Evolutionary conservation across 2,797 vertebrate genomes (phyloP).

Genomic region (Phalanger gymnotis): DNA sequence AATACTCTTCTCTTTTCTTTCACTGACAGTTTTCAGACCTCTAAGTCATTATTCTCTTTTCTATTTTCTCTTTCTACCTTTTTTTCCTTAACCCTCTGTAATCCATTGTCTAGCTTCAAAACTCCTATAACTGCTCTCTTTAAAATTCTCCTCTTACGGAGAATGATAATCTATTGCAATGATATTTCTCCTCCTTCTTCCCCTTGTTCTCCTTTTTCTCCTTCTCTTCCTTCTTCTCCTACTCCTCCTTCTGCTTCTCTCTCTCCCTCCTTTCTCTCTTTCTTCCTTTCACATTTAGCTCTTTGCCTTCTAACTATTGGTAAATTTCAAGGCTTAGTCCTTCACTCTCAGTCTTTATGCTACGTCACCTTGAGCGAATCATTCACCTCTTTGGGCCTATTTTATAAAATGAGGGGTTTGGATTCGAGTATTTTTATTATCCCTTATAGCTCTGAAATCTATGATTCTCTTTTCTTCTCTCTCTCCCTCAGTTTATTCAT

Average conservation of each 20-base stretch:
- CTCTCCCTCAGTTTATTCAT: not conserved
- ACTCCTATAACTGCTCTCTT: not conserved
- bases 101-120: not conserved
- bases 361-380: not conserved
- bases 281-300: not conserved
- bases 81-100: not conserved
- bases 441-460: not conserved
- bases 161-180: not conserved
- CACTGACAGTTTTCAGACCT: not conserved
- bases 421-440: not conserved
- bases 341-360: not conserved
- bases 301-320: not conserved
- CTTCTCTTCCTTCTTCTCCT: too few species aligned
- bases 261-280: not conserved
- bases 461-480: not conserved
- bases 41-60: not conserved
- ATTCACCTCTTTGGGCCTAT: not conserved
- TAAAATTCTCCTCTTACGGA: not conserved
- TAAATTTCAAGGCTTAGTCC: not conserved
- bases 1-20: not conserved
- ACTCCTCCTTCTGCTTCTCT: not conserved
- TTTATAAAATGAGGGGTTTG: not conserved
- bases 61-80: not conserved
- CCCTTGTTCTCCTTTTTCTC: not conserved
- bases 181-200: not conserved